These are phyloP conservation scores for Pimpla rufipes DNA, from an alignment of 2,888 invertebrate genomes.

Conservation along the genomic window DNA sequence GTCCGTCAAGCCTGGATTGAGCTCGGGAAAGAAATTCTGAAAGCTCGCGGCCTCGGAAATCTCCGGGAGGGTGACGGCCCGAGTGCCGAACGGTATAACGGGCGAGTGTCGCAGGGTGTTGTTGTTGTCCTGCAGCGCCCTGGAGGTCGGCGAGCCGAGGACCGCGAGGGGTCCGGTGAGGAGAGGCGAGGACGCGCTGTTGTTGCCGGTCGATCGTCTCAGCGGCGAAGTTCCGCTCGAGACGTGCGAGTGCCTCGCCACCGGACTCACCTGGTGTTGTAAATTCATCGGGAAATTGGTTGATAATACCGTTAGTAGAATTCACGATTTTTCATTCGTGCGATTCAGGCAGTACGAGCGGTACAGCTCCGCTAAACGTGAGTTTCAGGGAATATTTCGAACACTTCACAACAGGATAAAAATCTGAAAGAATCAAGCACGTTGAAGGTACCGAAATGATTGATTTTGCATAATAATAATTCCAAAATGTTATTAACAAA, in stretches of 20 bases:
- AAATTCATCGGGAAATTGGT: too few species aligned
- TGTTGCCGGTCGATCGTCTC: slow-evolving; percentile 87
- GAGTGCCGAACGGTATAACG: slow-evolving; percentile 88
- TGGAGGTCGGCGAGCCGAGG: slow-evolving; percentile 89
- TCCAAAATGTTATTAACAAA: too few species aligned
- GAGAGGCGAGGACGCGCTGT: slow-evolving; percentile 87
- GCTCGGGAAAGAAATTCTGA: slow-evolving; percentile 85
- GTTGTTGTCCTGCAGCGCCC: slow-evolving; percentile 88
- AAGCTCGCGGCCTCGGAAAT: slow-evolving; percentile 87
- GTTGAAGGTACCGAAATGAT: too few species aligned
- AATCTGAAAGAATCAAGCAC: too few species aligned
- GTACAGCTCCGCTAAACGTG: too few species aligned
- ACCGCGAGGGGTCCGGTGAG: slow-evolving; percentile 88
- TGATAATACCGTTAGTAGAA: too few species aligned
- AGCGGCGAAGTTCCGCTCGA: slow-evolving; percentile 89
- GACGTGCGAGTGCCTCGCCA: slow-evolving; percentile 86
- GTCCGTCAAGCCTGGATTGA: slow-evolving; percentile 79
- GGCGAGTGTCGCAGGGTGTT: slow-evolving; percentile 87
- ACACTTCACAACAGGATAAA: too few species aligned
- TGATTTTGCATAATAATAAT: too few species aligned
- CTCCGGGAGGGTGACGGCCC: slow-evolving; percentile 90
- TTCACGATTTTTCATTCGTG: too few species aligned
- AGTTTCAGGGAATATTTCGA: too few species aligned
- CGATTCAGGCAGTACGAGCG: too few species aligned
- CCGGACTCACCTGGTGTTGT: slow-evolving; percentile 94